Percentiles rank a stretch among this genome's conserved stretches.
Evolutionary conservation across 2,797 vertebrate species (phyloP).

Genomic region (Coregonus suidteri): DNA sequence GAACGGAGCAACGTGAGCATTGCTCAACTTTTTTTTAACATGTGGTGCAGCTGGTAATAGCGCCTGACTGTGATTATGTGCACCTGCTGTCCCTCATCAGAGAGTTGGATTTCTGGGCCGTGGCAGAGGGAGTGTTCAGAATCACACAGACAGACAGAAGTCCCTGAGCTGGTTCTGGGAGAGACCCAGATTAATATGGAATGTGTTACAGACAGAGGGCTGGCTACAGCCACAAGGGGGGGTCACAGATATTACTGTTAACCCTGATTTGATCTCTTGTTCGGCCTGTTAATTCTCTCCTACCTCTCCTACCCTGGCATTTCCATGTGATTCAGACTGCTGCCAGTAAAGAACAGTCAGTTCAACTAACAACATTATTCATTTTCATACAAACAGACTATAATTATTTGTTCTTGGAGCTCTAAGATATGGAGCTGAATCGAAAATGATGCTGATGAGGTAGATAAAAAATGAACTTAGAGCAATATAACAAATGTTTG

Average conservation of each 20-base stretch:
- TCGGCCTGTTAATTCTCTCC: neutral
- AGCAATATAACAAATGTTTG: neutral
- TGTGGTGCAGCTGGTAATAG: constrained; percentile 3
- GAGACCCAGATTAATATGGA: constrained; percentile 3
- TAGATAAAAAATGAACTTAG: neutral
- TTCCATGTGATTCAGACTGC: neutral
- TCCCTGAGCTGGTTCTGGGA: neutral
- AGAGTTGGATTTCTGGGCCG: neutral
- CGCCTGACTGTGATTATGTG: neutral
- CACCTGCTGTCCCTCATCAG: constrained; percentile 2
- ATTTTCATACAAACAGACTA: neutral
- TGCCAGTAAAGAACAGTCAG: neutral
- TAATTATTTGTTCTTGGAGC: neutral
- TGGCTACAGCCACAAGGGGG: neutral
- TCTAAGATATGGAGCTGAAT: neutral
- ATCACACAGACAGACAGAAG: neutral
- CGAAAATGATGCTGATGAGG: neutral
- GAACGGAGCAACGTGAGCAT: too few relatives aligned
- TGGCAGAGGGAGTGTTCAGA: neutral
- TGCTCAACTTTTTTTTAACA: too few relatives aligned
- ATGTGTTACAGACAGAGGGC: neutral
- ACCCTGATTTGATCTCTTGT: neutral
- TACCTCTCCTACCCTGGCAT: neutral
- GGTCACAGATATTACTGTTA: neutral
- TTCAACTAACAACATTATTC: neutral